These are phyloP conservation scores for Porites lutea DNA, from an alignment of 64 coral and sea anemone species.

Conservation along the genomic window DNA sequence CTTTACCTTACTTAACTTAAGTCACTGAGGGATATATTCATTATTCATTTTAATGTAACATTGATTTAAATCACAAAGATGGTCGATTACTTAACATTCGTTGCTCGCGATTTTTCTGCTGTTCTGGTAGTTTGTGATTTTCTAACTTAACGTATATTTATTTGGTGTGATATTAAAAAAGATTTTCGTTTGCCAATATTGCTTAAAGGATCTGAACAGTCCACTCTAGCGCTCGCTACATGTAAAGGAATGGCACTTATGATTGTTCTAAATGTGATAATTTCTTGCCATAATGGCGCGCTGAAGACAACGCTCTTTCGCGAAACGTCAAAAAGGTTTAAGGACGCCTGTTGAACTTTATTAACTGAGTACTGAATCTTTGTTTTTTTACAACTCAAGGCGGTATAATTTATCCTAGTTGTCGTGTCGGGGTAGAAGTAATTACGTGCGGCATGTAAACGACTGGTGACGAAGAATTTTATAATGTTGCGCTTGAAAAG, in stretches of 20 bases:
- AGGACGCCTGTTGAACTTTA: not conserved
- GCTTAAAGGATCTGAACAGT: not conserved
- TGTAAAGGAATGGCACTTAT: conserved; percentile 37
- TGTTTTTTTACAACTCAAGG: not conserved
- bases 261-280: conserved; percentile 17
- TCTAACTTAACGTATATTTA: conserved; percentile 6
- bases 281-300: not conserved
- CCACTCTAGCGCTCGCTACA: not conserved
- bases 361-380: not conserved
- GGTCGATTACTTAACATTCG: not conserved
- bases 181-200: conserved; percentile 2
- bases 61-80: not conserved
- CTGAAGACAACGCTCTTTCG: not conserved
- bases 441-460: not conserved
- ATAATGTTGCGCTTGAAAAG: not conserved
- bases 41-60: not conserved
- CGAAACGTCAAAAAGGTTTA: not conserved
- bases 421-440: not conserved
- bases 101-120: not conserved
- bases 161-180: conserved; percentile 21
- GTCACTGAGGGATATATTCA: not conserved
- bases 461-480: not conserved
- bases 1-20: not conserved
- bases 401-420: not conserved
- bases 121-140: conserved; percentile 1